Base-by-base conservation (phyloP, 2,113 vertebrate species). In the Rhinolophus ferrumequinum region DNA sequence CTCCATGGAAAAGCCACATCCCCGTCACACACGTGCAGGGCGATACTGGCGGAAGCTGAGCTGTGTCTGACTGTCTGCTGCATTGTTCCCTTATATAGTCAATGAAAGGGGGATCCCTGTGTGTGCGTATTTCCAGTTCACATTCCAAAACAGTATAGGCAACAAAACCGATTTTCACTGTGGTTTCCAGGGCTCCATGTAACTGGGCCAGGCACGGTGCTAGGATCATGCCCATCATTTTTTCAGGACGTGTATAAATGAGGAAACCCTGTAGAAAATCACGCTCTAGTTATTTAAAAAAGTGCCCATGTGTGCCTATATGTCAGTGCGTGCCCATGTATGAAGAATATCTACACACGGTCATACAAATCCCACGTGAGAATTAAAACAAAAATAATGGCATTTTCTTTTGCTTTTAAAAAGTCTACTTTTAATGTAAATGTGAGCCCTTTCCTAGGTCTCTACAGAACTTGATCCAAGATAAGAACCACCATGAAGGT, bases 21-120 rank as follows among this genome's bases (percentile, higher is more conserved):
- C 95, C 75, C 5, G 96, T 60, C 84, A 88, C 52, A 92, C 73
- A 95, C 38, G 82, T 41, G 81, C 95, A 79, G 67, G 93, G 81
- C 47, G 52, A 91, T 54, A 4, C 58, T 92, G 97, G 87, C 79
- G 95, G 96, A 96, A 76, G 93, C 79, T 2, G 89, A 28, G 54
- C 93, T 93, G 70, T 93, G 70, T 96, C 58, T 69, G 95, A 98
- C 90, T 66, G 91, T 92, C 94, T 69, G 96, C 87, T 93, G 77
- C 1, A 1, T 3, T 85, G 94, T 90, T 98, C 97, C 98, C 98
- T 98, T 97, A 97, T 97, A 97, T 94, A 98, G 98, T 97, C 98
- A 98, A 96, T 47, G 90, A 75, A 97, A 98, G 87, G 95, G 96
- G 92, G 89, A 87, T 90, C 96, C 94, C 89, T 94, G 94, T 96